These are phyloP conservation scores for Kryphioiulus occultus DNA, from an alignment of 2,888 invertebrate species.

Conservation along the genomic window DNA sequence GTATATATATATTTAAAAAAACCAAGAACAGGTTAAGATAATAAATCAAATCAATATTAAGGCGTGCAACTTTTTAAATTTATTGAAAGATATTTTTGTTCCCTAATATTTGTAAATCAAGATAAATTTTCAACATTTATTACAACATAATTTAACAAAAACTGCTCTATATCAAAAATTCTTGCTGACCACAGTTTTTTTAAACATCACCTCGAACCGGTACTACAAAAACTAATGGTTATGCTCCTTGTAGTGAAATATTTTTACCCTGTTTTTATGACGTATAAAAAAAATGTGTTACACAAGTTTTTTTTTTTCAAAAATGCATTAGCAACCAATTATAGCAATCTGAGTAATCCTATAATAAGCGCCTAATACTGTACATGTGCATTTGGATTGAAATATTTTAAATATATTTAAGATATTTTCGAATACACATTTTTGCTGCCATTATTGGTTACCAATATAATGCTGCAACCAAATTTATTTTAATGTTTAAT, in stretches of 20 bases:
- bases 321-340: too few species aligned
- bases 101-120: not conserved
- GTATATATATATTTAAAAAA: not conserved
- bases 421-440: too few species aligned
- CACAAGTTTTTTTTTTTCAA: too few species aligned
- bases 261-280: too few species aligned
- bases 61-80: not conserved
- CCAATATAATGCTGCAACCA: too few species aligned
- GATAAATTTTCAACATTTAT: not conserved
- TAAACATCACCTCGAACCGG: not conserved
- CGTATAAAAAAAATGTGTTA: too few species aligned
- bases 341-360: too few species aligned
- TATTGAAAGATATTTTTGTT: not conserved
- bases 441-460: too few species aligned
- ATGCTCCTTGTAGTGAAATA: not conserved
- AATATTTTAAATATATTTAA: too few species aligned
- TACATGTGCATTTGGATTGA: too few species aligned
- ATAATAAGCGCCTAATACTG: too few species aligned
- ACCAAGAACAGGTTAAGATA: not conserved
- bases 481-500: too few species aligned
- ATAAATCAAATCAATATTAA: not conserved
- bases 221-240: not conserved
- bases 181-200: not conserved
- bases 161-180: not conserved
- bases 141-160: not conserved